Evolutionary conservation across 2,888 invertebrate species (phyloP), one percentile per base, ranked within the genome.

Genomic region (Lathronympha strigana): DNA sequence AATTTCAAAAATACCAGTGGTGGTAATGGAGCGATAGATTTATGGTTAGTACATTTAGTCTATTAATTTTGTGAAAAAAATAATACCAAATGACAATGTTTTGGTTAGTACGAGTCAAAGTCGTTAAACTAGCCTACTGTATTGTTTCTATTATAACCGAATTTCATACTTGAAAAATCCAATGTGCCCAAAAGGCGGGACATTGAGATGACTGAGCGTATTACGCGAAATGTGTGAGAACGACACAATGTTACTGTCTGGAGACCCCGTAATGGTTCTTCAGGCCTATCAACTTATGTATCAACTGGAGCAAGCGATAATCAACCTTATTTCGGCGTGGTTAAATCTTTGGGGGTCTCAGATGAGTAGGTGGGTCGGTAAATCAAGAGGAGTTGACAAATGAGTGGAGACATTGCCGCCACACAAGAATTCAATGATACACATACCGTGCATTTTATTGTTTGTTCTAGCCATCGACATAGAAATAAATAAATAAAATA

Each of bases 161-260:
- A 64, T 53, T 45, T 66, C 21, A 61, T 61, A 74, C 80, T 78
- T 83, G 83, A 84, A 81, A 88, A 87, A 88, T 88, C 83, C 86
- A 86, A 89, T 88, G 83, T 84, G 71, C 76, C 50, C 25, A 63
- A 67, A 63, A 63, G 69, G 73, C 58, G 67, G 66, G 67, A 63
- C 71, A 67, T 70, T 72, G 71, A 73, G 73, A 71, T 75, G 76
- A 75, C 72, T 70, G 69, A 70, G 68, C 66, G 67, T 71, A 73
- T 74, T 73, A 73, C 71, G 62, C 36, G 57, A 64, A 71, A 74
- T 74, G 76, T 76, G 73, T 73, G 72, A 70, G 63, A 68, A 66
- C 68, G 71, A 67, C 69, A 66, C 63, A 68, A 67, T 66, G 67
- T 53, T 60, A 31, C 19, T 53, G 47, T 47, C 45, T 53, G 60